phyloP scores from a whole-genome alignment of 2,797 vertebrate genomes.

The Amphiprion clarkii region DNA sequence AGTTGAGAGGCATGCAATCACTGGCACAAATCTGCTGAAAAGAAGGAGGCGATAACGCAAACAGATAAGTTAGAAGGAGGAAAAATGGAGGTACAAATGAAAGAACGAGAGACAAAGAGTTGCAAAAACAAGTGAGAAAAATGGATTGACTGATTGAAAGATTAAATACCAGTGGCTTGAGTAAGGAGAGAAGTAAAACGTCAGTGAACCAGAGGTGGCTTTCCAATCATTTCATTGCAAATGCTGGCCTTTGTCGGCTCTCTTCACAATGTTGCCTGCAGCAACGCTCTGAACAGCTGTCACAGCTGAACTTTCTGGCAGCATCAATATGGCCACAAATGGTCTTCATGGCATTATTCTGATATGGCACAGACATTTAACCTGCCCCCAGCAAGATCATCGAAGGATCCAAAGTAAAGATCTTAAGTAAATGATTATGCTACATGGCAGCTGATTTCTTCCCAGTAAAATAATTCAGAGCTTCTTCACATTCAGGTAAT shows the following conservation, averaged over 20 bases:
- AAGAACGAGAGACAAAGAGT: background rate
- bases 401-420: slow-evolving; percentile 4
- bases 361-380: slow-evolving; percentile 27
- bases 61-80: slow-evolving; percentile 27
- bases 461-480: slow-evolving; percentile 1
- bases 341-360: slow-evolving; percentile 33
- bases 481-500: slow-evolving; percentile 2
- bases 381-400: slow-evolving; percentile 4
- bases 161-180: slow-evolving; percentile 19
- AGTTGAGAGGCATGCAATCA: slow-evolving; percentile 52
- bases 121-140: slow-evolving; percentile 9
- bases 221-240: slow-evolving; percentile 19
- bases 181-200: slow-evolving; percentile 9
- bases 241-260: slow-evolving; percentile 18
- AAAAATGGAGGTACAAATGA: slow-evolving; percentile 3
- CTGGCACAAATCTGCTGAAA: slow-evolving; percentile 31
- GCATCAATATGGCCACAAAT: slow-evolving; percentile 35
- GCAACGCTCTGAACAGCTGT: slow-evolving; percentile 52
- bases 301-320: slow-evolving; percentile 60
- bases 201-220: slow-evolving; percentile 6
- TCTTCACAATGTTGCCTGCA: slow-evolving; percentile 32
- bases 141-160: slow-evolving; percentile 14
- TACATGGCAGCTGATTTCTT: slow-evolving; percentile 2
- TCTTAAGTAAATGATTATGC: slow-evolving; percentile 12
- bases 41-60: slow-evolving; percentile 30